Evolutionary conservation across 2,113 vertebrate genomes (phyloP).

Genomic region (Tonatia bakeri): DNA sequence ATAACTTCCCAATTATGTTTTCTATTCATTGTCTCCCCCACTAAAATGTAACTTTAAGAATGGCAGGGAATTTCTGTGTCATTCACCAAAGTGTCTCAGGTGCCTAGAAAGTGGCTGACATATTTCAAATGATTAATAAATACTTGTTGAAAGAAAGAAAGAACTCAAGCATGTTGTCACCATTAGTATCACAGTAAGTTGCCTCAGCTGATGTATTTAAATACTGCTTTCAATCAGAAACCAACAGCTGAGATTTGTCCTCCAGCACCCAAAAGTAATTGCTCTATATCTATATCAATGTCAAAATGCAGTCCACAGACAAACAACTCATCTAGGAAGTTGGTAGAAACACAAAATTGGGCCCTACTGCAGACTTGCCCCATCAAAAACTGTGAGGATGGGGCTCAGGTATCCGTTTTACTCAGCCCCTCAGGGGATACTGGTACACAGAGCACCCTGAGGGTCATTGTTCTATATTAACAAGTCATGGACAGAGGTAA

Average conservation of each 20-base stretch:
- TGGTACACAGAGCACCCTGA: neutral
- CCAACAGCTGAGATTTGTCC: neutral
- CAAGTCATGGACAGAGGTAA: neutral
- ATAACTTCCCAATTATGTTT: neutral
- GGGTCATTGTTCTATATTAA: neutral
- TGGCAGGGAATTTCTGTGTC: neutral
- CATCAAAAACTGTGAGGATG: neutral
- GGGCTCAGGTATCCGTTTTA: neutral
- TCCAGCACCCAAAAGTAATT: neutral
- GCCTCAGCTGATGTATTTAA: neutral
- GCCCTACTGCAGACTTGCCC: neutral
- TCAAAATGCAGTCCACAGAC: neutral
- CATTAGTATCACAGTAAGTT: neutral
- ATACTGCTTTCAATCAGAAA: neutral
- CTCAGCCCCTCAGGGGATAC: neutral
- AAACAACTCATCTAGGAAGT: neutral
- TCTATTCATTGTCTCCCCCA: neutral
- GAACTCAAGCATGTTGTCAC: neutral
- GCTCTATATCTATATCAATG: neutral
- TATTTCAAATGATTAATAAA: neutral
- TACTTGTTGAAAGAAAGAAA: neutral
- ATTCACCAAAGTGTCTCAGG: neutral
- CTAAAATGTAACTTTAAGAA: neutral
- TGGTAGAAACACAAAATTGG: neutral
- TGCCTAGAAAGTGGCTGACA: neutral